Evolutionary conservation across 2,113 vertebrate species (phyloP), one percentile per base, ranked within the genome.

Genomic region (Pseudolaguvia tuberculata): DNA sequence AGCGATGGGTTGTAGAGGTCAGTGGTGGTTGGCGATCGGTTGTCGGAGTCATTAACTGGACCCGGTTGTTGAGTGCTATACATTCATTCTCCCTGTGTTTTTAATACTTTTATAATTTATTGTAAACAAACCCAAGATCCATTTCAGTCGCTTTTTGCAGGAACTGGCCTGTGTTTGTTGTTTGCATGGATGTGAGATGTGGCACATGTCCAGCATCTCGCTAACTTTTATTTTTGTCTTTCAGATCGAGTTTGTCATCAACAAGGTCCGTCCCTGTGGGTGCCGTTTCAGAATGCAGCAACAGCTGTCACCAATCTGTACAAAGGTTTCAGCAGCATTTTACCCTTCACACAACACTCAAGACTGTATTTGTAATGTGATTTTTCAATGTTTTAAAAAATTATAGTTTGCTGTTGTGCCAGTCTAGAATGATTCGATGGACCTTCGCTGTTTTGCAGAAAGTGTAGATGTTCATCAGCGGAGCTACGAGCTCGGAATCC

Each of bases 281-380:
- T 94, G 65, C 96, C 97, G 47, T 99, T 99, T 89, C 97, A 99
- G 88, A 98, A 97, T 75, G 97, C 96, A 66, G 97, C 97, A 83
- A 98, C 96, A 48, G 96, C 97, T 11, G 97, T 99, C 89, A 99
- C 97, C 84, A 98, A 98, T 79, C 91, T 98, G 78, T 99, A 99
- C 83, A 99, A 97, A 98, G 97, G 94, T 92, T 27, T 9, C 1
- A 5, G 15, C 21, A 1, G 90, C 87, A 85, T 81, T 66, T 15
- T 35, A n/a, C n/a, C n/a, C n/a, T n/a, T n/a, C n/a, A n/a, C n/a
- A n/a, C n/a, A n/a, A n/a, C n/a, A n/a, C n/a, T n/a, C n/a, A n/a
- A n/a, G n/a, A n/a, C n/a, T n/a, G n/a, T n/a, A n/a, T n/a, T n/a
- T 35, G 31, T 3, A 8, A 13, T 9, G 4, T 20, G 18, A 20